phyloP scores from a whole-genome alignment of 64 coral and sea anemone genomes.

The Montipora sp. region DNA sequence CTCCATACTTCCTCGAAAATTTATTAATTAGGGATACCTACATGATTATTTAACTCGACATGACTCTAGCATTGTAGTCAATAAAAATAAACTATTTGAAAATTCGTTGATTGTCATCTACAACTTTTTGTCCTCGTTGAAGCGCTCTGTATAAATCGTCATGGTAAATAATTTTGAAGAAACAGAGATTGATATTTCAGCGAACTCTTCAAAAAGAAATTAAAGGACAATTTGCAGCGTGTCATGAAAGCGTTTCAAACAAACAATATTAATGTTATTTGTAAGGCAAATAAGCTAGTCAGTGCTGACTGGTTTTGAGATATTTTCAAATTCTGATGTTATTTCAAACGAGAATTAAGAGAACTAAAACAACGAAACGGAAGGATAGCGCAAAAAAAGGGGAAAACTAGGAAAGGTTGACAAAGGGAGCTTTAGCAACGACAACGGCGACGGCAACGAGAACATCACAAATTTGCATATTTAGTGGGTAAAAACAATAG shows the following conservation, averaged over 20 bases:
- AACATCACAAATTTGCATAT: too few species aligned
- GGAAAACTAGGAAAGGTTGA: too few species aligned
- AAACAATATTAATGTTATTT: conserved; percentile 3
- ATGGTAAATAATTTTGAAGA: not conserved
- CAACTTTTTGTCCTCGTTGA: not conserved
- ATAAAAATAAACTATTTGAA: not conserved
- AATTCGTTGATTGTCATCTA: too few species aligned
- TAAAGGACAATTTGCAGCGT: conserved; percentile 12
- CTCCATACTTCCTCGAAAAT: not conserved
- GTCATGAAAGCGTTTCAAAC: conserved; percentile 20
- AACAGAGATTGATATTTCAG: conserved; percentile 14
- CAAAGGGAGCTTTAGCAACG: too few species aligned
- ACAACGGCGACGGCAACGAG: too few species aligned
- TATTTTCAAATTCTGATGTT: not conserved
- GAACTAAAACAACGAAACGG: too few species aligned
- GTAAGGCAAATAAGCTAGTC: conserved; percentile 8
- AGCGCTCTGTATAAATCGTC: not conserved
- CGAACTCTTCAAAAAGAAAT: conserved; percentile 28
- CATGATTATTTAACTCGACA: not conserved
- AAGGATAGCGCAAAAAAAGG: too few species aligned
- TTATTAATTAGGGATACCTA: not conserved
- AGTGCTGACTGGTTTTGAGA: too few species aligned
- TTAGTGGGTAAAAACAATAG: too few species aligned
- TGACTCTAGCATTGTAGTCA: not conserved
- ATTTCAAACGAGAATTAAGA: too few species aligned